These are phyloP conservation scores for Ranitomeya imitator DNA, from an alignment of 2,113 vertebrate species.

Conservation along the genomic window DNA sequence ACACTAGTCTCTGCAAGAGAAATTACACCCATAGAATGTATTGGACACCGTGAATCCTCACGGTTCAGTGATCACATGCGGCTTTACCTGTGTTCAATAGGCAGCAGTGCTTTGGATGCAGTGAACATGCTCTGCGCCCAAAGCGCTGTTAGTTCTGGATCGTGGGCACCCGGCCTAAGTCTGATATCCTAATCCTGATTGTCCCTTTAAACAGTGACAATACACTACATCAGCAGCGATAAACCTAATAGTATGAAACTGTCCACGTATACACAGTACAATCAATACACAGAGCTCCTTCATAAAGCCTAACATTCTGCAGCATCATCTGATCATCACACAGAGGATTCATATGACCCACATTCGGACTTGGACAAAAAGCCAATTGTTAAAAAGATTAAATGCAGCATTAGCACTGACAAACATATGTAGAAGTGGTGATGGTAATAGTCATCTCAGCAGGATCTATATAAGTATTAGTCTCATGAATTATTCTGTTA, in stretches of 20 bases:
- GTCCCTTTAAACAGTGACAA: neutral
- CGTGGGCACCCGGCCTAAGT: neutral
- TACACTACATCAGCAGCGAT: neutral
- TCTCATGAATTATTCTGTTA: too few species aligned
- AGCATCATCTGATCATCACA: constrained; percentile 34
- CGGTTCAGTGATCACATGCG: too few species aligned
- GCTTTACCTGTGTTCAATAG: too few species aligned
- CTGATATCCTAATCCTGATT: neutral
- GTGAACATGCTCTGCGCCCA: too few species aligned
- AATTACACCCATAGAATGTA: too few species aligned
- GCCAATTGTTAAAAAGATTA: neutral
- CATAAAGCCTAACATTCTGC: neutral
- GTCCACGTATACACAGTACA: neutral
- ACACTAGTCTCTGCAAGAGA: too few species aligned
- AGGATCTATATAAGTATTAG: too few species aligned
- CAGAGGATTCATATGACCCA: constrained; percentile 19
- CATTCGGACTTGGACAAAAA: neutral
- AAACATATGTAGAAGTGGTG: too few species aligned
- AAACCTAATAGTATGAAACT: neutral
- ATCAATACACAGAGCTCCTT: neutral
- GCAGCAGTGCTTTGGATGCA: too few species aligned
- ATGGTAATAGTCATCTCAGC: too few species aligned
- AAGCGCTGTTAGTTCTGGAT: too few species aligned
- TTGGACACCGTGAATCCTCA: too few species aligned
- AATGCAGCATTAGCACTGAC: neutral